Percentiles rank a stretch among this genome's conserved stretches.
Conservation (phyloP, 2,113 vertebrate species). For the Callorhinus ursinus region DNA sequence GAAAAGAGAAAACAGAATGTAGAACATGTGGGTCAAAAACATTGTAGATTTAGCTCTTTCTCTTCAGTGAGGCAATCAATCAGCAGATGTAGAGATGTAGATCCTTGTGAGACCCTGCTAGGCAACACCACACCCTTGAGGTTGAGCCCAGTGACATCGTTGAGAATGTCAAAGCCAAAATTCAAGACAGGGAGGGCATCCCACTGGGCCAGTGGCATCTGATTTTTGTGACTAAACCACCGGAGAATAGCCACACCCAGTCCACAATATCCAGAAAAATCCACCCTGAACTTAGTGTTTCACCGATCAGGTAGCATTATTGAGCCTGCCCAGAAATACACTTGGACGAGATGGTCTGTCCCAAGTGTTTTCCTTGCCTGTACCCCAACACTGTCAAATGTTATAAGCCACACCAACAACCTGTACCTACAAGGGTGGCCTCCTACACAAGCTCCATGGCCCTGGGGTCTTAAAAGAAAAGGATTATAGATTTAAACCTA, state of each 20-base stretch:
- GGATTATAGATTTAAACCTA: neutral
- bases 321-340: neutral
- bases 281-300: neutral
- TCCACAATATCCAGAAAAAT: neutral
- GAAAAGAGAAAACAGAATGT: neutral
- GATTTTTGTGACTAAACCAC: neutral
- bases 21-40: neutral
- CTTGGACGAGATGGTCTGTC: neutral
- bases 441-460: neutral
- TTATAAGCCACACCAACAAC: neutral
- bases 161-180: neutral
- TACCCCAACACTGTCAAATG: neutral
- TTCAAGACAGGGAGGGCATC: neutral
- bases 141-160: neutral
- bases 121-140: neutral
- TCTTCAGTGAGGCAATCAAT: neutral
- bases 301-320: neutral
- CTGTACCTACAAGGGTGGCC: neutral
- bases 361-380: neutral
- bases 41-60: neutral
- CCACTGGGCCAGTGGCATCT: neutral
- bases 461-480: neutral
- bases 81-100: neutral
- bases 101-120: neutral
- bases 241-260: neutral